Evolutionary conservation across 2,797 vertebrate species (phyloP).

Genomic region (Sebastes kiyomatsui): DNA sequence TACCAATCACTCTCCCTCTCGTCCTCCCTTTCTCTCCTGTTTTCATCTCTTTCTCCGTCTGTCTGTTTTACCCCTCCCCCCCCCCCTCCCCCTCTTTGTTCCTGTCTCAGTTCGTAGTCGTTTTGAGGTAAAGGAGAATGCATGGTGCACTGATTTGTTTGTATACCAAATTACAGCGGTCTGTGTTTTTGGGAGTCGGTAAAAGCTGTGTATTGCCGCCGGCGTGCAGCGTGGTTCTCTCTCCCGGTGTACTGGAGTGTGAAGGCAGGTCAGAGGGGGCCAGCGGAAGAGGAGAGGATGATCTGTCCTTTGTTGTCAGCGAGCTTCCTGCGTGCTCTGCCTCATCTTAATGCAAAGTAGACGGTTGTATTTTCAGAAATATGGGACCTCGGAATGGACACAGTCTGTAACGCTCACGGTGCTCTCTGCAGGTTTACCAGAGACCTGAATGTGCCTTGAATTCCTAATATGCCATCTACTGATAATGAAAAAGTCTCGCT

Average conservation of each 20-base stretch:
- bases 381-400: neutral
- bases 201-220: constrained; percentile 50
- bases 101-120: constrained; percentile 10
- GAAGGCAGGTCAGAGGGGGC: constrained; percentile 66
- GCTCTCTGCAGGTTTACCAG: constrained; percentile 17
- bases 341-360: constrained; percentile 54
- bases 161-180: constrained; percentile 41
- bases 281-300: constrained; percentile 59
- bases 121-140: constrained; percentile 34
- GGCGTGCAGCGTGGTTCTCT: constrained; percentile 46
- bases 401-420: neutral
- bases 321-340: constrained; percentile 41
- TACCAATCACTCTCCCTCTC: constrained; percentile 50
- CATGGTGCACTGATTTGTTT: constrained; percentile 34
- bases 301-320: constrained; percentile 69
- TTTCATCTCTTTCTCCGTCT: constrained; percentile 23
- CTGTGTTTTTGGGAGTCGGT: constrained; percentile 30
- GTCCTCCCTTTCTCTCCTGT: constrained; percentile 19
- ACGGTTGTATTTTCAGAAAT: constrained; percentile 34
- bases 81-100: neutral
- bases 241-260: constrained; percentile 50
- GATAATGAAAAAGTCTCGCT: neutral
- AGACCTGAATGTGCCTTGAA: constrained; percentile 15
- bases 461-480: constrained; percentile 5
- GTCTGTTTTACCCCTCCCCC: constrained; percentile 17